phyloP scores from a whole-genome alignment of 2,888 invertebrate genomes.

The Metopia argyrocephala region DNA sequence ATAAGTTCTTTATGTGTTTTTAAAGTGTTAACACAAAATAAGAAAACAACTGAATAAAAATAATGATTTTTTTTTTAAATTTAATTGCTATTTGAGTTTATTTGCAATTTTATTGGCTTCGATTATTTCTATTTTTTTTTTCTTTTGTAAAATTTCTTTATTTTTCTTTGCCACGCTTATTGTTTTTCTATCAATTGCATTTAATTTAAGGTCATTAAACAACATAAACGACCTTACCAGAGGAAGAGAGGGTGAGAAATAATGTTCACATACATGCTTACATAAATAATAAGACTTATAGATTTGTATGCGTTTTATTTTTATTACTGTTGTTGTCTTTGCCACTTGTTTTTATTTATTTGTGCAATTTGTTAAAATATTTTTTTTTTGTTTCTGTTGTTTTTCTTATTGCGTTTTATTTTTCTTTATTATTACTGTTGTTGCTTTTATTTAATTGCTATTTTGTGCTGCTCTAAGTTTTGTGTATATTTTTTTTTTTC shows the following conservation, averaged over 20 bases:
- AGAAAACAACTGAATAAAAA: slow-evolving; percentile 10
- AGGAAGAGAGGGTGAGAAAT: no score
- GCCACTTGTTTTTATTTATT: background rate
- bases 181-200: slow-evolving; percentile 5
- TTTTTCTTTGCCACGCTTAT: background rate
- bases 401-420: background rate
- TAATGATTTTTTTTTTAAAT: slow-evolving; percentile 34
- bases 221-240: no score
- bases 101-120: slow-evolving; percentile 50
- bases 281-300: no score
- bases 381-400: slow-evolving; percentile 15
- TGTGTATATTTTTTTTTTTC: background rate
- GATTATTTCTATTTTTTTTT: background rate
- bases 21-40: background rate
- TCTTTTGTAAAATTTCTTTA: background rate
- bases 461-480: no score
- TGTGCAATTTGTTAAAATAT: slow-evolving; percentile 27
- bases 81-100: slow-evolving; percentile 41
- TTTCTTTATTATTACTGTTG: background rate
- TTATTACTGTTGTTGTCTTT: slow-evolving; percentile 14
- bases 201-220: no score
- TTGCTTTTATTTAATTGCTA: background rate
- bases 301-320: slow-evolving; percentile 27
- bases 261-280: no score
- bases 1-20: slow-evolving; percentile 18